Conservation (phyloP, 2,797 vertebrate genomes). For the Galaxias olidus region DNA sequence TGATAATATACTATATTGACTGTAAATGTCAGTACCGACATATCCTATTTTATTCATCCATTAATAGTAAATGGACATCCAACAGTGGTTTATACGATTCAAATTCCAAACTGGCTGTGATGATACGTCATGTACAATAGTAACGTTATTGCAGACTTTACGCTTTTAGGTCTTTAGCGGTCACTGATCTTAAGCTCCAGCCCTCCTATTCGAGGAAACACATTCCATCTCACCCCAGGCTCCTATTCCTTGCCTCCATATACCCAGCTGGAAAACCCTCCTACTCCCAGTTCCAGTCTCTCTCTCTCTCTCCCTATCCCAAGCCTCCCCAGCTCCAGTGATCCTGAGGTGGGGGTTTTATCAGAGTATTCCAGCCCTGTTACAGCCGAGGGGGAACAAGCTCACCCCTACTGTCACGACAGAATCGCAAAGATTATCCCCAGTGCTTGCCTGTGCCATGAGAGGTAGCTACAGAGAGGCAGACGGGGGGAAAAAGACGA, state of each 20-base stretch:
- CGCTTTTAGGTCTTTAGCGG: too few species aligned
- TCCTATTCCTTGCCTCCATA: not conserved
- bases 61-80: too few species aligned
- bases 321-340: conserved; percentile 29
- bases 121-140: too few species aligned
- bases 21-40: too few species aligned
- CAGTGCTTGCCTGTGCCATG: conserved; percentile 33
- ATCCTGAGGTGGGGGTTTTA: conserved; percentile 51
- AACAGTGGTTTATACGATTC: too few species aligned
- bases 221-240: not conserved
- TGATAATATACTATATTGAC: too few species aligned
- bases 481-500: conserved; percentile 19
- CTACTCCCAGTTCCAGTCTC: not conserved
- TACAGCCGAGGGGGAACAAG: conserved; percentile 45
- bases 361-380: conserved; percentile 53
- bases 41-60: too few species aligned
- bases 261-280: not conserved
- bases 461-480: conserved; percentile 17
- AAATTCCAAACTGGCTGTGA: too few species aligned
- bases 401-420: conserved; percentile 35
- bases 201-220: not conserved
- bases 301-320: conserved; percentile 17
- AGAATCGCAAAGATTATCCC: conserved; percentile 62
- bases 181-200: not conserved
- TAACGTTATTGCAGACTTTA: too few species aligned